Evolutionary conservation across 2,113 vertebrate genomes (phyloP).

Genomic region (Tragelaphus strepsiceros): DNA sequence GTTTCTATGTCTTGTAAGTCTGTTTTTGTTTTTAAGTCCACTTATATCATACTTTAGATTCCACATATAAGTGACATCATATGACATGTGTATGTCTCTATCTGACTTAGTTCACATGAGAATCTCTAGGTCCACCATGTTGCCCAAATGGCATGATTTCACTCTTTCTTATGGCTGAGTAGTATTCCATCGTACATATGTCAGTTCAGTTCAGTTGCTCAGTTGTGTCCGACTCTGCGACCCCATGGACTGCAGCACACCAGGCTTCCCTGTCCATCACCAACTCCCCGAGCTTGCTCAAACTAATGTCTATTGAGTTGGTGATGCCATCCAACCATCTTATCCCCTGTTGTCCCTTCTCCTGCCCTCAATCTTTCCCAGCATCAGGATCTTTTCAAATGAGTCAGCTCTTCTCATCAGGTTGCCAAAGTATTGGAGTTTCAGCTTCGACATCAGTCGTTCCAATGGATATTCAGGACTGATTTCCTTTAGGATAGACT

Average conservation of each 20-base stretch:
- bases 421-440: background rate
- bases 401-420: background rate
- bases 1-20: background rate
- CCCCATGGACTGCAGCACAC: fast-evolving
- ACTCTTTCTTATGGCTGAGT: background rate
- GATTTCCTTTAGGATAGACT: background rate
- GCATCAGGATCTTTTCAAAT: background rate
- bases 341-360: background rate
- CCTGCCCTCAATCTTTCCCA: background rate
- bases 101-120: background rate
- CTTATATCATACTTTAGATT: background rate
- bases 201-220: background rate
- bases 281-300: fast-evolving
- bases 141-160: background rate
- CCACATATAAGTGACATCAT: background rate
- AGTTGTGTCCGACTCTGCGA: background rate
- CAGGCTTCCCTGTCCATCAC: background rate
- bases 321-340: background rate
- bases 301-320: background rate
- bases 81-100: background rate
- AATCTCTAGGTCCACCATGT: background rate
- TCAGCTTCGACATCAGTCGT: background rate
- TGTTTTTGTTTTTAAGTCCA: background rate
- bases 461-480: background rate
- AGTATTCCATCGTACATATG: background rate